Conservation (phyloP, 2,888 invertebrate genomes). For the Anodontia alba region DNA sequence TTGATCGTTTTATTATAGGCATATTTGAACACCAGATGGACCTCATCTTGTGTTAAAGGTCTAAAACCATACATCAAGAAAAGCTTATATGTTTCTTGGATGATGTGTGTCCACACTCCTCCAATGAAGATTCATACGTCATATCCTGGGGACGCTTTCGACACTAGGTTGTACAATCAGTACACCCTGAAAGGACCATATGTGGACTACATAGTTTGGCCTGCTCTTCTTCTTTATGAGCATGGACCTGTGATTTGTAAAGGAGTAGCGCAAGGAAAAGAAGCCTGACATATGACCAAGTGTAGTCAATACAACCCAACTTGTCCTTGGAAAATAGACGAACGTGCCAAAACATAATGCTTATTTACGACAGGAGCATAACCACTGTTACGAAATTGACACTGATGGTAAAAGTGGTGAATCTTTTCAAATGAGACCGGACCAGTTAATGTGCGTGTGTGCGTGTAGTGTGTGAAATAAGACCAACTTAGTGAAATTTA, state of each 20-base stretch:
- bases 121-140: background rate
- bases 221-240: background rate
- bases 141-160: background rate
- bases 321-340: too few relatives aligned
- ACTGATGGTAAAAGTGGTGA: too few relatives aligned
- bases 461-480: too few relatives aligned
- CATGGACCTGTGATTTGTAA: background rate
- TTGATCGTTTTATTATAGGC: background rate
- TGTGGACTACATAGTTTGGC: background rate
- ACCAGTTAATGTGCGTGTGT: too few relatives aligned
- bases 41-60: background rate
- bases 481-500: too few relatives aligned
- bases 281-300: too few relatives aligned
- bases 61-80: background rate
- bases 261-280: constrained; percentile 1
- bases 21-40: background rate
- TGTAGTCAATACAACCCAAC: too few relatives aligned
- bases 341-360: too few relatives aligned
- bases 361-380: too few relatives aligned
- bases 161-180: background rate
- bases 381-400: too few relatives aligned
- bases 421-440: too few relatives aligned
- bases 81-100: background rate
- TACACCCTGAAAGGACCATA: background rate
- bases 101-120: background rate